Percentiles rank a stretch among this genome's conserved stretches.
These are phyloP conservation scores for Asteroscopus sphinx DNA, from an alignment of 2,888 invertebrate genomes.

Conservation along the genomic window DNA sequence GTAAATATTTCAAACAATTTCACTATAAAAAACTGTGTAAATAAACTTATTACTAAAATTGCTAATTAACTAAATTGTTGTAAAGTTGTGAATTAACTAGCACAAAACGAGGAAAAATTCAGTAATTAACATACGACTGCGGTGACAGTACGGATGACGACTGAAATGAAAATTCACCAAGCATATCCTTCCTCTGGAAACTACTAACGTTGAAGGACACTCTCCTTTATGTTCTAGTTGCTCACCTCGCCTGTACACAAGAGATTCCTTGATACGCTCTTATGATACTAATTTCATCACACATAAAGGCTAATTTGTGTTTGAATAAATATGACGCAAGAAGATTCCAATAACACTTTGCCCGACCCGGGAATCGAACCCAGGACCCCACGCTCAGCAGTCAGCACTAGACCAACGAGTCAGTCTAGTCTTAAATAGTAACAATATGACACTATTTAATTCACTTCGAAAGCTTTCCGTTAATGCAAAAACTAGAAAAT, in stretches of 20 bases:
- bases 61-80: constrained; percentile 25
- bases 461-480: no score
- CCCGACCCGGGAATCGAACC: no score
- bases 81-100: constrained; percentile 15
- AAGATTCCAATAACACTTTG: no score
- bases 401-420: no score
- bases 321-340: constrained; percentile 64
- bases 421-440: no score
- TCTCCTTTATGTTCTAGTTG: constrained; percentile 82
- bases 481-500: no score
- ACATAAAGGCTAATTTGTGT: constrained; percentile 65
- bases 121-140: constrained; percentile 68
- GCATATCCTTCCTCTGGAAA: constrained; percentile 78
- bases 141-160: constrained; percentile 67
- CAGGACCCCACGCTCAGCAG: no score
- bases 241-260: constrained; percentile 76
- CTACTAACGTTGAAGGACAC: constrained; percentile 82
- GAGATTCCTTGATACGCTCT: constrained; percentile 36
- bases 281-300: constrained; percentile 43
- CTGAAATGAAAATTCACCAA: constrained; percentile 81
- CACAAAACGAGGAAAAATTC: constrained; percentile 58
- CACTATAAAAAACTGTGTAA: constrained; percentile 17
- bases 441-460: no score
- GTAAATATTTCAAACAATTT: constrained; percentile 3
- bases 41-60: constrained; percentile 11